A percentile compares a stretch with the other conserved stretches of the same genome.
Conservation (phyloP, 1,140 invertebrate genomes). For the Drosophila kanapiae region DNA sequence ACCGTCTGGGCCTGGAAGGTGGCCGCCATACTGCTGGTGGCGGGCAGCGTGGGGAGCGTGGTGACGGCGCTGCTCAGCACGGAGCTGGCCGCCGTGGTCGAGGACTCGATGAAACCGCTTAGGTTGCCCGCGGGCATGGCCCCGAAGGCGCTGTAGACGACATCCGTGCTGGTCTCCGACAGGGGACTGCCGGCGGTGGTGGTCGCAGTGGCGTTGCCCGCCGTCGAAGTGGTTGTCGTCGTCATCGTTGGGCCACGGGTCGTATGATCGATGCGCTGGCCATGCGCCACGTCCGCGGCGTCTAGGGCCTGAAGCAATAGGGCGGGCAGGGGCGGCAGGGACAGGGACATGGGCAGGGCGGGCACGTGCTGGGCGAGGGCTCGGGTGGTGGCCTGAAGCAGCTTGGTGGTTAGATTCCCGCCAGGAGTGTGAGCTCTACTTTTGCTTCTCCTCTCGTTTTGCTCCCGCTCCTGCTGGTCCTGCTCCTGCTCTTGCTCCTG, state of each 20-base stretch:
- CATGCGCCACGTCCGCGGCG: slow-evolving; percentile 33
- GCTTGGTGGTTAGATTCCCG: slow-evolving; percentile 60
- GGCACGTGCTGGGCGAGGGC: slow-evolving; percentile 64
- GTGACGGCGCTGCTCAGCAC: slow-evolving; percentile 53
- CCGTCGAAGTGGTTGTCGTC: neutral
- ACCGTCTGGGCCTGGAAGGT: slow-evolving; percentile 73
- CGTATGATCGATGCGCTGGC: slow-evolving; percentile 40
- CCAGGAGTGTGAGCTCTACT: neutral
- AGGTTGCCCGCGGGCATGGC: slow-evolving; percentile 38
- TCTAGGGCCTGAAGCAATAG: slow-evolving; percentile 54
- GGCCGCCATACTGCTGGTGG: slow-evolving; percentile 45
- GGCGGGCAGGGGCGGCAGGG: slow-evolving; percentile 38
- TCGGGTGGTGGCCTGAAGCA: slow-evolving; percentile 62
- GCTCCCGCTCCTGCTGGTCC: neutral
- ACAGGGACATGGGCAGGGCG: slow-evolving; percentile 36
- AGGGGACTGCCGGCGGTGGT: neutral
- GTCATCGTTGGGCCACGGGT: slow-evolving; percentile 2
- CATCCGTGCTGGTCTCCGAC: neutral
- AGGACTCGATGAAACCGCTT: slow-evolving; percentile 72
- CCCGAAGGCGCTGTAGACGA: slow-evolving; percentile 51
- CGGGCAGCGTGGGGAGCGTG: slow-evolving; percentile 39
- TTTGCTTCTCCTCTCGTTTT: too few relatives aligned
- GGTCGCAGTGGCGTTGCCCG: slow-evolving; percentile 22
- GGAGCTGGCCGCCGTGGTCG: slow-evolving; percentile 60
- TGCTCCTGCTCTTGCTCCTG: neutral